Conservation (phyloP, 1,140 invertebrate species). For the Bombus sylvicola region DNA sequence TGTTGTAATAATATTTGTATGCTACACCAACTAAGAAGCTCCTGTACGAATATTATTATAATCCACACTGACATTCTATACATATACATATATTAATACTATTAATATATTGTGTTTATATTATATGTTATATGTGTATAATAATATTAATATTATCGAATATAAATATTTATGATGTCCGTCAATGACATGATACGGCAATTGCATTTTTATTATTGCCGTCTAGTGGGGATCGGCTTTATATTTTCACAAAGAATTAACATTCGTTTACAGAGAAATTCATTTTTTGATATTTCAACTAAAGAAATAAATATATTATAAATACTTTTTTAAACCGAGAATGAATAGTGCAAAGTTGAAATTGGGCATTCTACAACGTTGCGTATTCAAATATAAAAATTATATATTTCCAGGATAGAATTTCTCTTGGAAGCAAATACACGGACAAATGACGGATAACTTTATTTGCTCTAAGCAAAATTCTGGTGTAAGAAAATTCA, state of each 20-base stretch:
- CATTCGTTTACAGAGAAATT: not conserved
- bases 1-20: constrained; percentile 52
- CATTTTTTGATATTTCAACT: constrained; percentile 1
- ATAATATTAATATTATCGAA: constrained; percentile 50
- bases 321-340: not conserved
- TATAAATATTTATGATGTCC: constrained; percentile 26
- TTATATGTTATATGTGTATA: constrained; percentile 51
- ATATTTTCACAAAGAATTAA: constrained; percentile 25
- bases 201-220: constrained; percentile 25
- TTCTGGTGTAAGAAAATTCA: constrained; percentile 6
- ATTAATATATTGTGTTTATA: constrained; percentile 54
- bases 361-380: not conserved
- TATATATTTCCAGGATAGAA: not conserved
- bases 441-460: not conserved
- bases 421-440: constrained; percentile 11
- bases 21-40: constrained; percentile 41
- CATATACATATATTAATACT: constrained; percentile 47
- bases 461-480: constrained; percentile 23
- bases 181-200: constrained; percentile 15
- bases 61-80: constrained; percentile 34
- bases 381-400: not conserved
- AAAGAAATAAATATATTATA: not conserved
- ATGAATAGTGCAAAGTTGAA: not conserved
- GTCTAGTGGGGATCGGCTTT: constrained; percentile 38
- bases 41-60: constrained; percentile 47